These are phyloP conservation scores for Thecocarcelia acutangulata DNA, from an alignment of 2,888 invertebrate genomes.

Conservation along the genomic window DNA sequence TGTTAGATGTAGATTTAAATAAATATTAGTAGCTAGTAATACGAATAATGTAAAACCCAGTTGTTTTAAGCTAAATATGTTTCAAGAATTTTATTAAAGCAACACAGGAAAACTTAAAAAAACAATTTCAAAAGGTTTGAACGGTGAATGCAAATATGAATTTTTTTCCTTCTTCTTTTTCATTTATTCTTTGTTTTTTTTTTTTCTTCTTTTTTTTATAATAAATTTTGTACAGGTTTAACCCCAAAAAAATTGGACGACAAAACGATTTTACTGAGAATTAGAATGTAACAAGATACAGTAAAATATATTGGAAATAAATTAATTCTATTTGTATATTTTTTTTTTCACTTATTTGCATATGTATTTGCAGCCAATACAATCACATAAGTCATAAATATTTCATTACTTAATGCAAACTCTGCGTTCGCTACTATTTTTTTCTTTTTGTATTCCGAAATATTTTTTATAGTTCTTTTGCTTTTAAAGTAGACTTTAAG, in stretches of 20 bases:
- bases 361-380: conserved; percentile 23
- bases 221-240: conserved; percentile 49
- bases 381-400: conserved; percentile 54
- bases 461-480: conserved; percentile 23
- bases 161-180: background rate
- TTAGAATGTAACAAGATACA: conserved; percentile 4
- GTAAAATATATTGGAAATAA: too few species aligned
- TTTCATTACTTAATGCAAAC: conserved; percentile 60
- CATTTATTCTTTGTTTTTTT: conserved; percentile 8
- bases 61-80: conserved; percentile 26
- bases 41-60: background rate
- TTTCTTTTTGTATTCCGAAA: conserved; percentile 15
- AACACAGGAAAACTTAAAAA: conserved; percentile 15
- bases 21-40: too few species aligned
- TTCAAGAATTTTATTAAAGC: background rate
- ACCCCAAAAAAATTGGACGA: conserved; percentile 31
- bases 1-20: too few species aligned
- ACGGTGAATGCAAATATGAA: conserved; percentile 21
- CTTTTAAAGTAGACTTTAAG: conserved; percentile 13
- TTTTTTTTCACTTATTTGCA: conserved; percentile 21
- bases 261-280: background rate
- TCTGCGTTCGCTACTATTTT: conserved; percentile 1
- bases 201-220: conserved; percentile 3
- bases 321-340: background rate
- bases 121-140: conserved; percentile 9